phyloP scores from a whole-genome alignment of 1,140 invertebrate species.

The Atta colombica region DNA sequence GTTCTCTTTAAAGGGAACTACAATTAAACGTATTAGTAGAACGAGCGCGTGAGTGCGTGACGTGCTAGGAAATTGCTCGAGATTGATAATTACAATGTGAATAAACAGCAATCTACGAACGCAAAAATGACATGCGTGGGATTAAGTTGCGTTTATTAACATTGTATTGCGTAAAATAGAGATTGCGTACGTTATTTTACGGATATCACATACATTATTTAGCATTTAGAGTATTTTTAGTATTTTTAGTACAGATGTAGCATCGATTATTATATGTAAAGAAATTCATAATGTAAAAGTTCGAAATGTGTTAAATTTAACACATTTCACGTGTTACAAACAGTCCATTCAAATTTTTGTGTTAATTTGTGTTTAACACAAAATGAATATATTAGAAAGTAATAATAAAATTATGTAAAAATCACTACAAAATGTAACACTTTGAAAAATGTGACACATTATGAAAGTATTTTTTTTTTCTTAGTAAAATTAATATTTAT shows the following conservation, averaged over 20 bases:
- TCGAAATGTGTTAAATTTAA: too few species aligned
- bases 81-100: constrained; percentile 42
- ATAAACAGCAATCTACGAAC: neutral
- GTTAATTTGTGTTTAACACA: too few species aligned
- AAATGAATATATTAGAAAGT: too few species aligned
- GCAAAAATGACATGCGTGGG: neutral
- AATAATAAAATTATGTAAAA: too few species aligned
- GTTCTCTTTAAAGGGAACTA: neutral
- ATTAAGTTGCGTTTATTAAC: constrained; percentile 12
- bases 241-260: neutral
- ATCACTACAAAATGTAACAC: too few species aligned
- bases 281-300: constrained; percentile 4
- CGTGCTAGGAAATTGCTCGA: constrained; percentile 29
- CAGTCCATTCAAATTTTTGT: too few species aligned
- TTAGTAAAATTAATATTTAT: too few species aligned
- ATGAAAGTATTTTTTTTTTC: too few species aligned
- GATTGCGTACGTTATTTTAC: neutral
- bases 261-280: neutral
- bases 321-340: too few species aligned
- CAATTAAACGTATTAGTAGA: constrained; percentile 22
- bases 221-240: neutral
- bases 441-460: too few species aligned
- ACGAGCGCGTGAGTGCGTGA: constrained; percentile 25
- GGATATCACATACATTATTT: neutral
- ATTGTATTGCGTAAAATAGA: neutral